These are phyloP conservation scores for Neomonachus schauinslandi DNA, from an alignment of 2,113 vertebrate genomes.

Conservation along the genomic window DNA sequence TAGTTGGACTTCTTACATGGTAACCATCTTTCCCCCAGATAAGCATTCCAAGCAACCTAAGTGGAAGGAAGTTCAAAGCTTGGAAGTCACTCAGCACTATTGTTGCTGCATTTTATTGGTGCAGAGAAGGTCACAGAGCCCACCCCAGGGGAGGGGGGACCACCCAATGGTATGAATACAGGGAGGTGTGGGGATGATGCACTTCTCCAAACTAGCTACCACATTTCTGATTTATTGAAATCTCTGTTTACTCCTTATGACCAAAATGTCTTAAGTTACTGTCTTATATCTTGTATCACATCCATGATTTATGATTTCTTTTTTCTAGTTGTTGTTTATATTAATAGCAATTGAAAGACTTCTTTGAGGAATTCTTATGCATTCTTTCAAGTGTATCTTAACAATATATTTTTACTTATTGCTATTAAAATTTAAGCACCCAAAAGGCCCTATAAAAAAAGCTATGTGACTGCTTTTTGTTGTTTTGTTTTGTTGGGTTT, in stretches of 20 bases:
- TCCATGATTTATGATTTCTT: not conserved
- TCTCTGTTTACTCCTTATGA: not conserved
- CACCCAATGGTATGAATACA: not conserved
- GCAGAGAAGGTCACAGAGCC: not conserved
- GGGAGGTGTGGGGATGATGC: accelerated
- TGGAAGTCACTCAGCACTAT: not conserved
- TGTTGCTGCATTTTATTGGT: not conserved
- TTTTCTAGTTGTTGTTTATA: not conserved
- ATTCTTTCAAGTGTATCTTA: not conserved
- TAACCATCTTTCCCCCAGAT: not conserved
- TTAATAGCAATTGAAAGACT: not conserved
- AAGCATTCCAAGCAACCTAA: not conserved
- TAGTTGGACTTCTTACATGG: not conserved
- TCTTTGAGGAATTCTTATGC: not conserved
- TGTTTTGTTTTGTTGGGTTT: not conserved
- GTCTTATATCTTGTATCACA: not conserved
- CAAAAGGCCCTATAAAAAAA: not conserved
- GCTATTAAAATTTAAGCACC: slow-evolving; percentile 16
- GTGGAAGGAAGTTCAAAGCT: not conserved
- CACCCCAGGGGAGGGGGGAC: not conserved
- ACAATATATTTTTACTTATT: slow-evolving; percentile 13
- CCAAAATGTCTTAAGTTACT: not conserved
- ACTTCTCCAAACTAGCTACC: not conserved
- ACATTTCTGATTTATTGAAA: not conserved
- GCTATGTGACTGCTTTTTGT: not conserved